Base-by-base conservation (phyloP, 2,888 invertebrate species). In the Drosophila nr. medialis region DNA sequence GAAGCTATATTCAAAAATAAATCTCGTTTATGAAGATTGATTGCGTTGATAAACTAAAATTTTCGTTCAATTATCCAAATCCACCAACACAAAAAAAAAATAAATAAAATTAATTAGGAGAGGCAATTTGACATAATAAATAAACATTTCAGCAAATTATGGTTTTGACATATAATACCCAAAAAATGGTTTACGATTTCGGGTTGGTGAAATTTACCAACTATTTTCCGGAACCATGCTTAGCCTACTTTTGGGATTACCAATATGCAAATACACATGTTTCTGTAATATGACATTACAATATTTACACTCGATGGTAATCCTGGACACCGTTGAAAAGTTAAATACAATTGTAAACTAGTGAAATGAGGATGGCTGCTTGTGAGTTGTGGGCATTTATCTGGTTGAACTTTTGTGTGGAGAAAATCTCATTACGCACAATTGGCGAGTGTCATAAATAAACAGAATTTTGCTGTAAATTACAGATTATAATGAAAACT, bases 401-500 rank as follows among this genome's bases (percentile, higher is more conserved):
- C 27, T 61, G 49, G 58, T 45, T 48, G 40, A 21, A n/a, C 27
- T 11, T 10, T 36, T 60, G 50, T 50, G 69, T 62, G 42, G 45
- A 66, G 64, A 68, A 66, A 71, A 73, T 74, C 90, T 74, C 89
- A 86, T 86, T 89, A 89, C 74, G 87, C 77, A 75, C 87, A 89
- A 79, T 75, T 75, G 64, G 72, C 49, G 72, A 71, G 70, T 72
- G 72, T 74, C 84, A 86, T 86, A 86, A 86, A 86, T 86, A 86
- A 86, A 86, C 68, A 65, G 65, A 76, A 74, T 73, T 81, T 73
- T 79, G 85, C 67, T 86, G 87, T 86, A 90, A 89, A 89, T 86
- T 84, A 72, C 90, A 84, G 90, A 86, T 90, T 86, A 90, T 78
- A 85, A 85, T 86, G 75, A 71, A 76, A 89, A 77, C 88, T 89